A percentile compares a stretch with the other conserved stretches of the same genome.
Conservation (phyloP, 2,797 vertebrate species). For the Halcyon leucocephala region DNA sequence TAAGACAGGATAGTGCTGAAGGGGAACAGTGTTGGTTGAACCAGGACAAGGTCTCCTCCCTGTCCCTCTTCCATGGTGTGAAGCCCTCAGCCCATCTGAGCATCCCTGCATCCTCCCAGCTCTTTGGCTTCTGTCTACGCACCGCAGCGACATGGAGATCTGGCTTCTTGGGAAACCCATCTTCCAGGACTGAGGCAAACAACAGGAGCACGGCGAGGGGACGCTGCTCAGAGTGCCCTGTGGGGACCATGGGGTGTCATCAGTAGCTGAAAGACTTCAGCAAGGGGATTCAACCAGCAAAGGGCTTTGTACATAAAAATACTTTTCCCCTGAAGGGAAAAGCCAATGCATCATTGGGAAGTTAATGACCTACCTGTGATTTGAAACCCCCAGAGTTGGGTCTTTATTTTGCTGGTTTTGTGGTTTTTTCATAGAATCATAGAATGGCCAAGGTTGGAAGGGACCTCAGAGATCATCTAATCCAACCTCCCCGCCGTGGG, state of each 20-base stretch:
- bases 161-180: not conserved
- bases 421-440: not conserved
- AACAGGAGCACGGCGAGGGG: not conserved
- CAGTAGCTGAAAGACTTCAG: accelerated
- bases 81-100: not conserved
- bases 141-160: too few relatives aligned
- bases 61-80: too few relatives aligned
- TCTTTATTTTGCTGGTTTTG: not conserved
- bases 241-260: not conserved
- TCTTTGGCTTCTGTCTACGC: not conserved
- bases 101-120: not conserved
- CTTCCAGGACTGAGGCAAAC: not conserved
- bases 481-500: too few relatives aligned
- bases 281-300: not conserved
- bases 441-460: too few relatives aligned
- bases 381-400: not conserved
- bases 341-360: not conserved
- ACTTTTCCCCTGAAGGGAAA: not conserved
- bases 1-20: accelerated
- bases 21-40: not conserved
- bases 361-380: accelerated
- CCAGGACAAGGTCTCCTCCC: not conserved
- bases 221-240: accelerated
- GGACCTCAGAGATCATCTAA: too few relatives aligned
- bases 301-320: too few relatives aligned